Conservation (phyloP, 2,797 vertebrate genomes). For the Rallus crepitans region DNA sequence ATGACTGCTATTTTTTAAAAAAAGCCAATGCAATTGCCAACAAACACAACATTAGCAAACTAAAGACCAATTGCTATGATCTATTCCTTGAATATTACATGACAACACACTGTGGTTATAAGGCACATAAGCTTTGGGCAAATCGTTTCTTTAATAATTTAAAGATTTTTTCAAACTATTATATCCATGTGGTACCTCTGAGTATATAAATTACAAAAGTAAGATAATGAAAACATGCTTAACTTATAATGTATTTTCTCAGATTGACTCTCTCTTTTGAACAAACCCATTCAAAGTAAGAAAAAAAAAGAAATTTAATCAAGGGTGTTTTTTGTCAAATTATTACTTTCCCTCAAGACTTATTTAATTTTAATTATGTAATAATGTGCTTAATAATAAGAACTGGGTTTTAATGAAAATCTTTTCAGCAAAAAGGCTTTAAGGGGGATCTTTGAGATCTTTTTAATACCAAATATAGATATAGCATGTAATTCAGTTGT, state of each 20-base stretch:
- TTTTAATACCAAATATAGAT: constrained; percentile 61
- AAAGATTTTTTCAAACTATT: constrained; percentile 10
- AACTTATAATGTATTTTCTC: constrained; percentile 18
- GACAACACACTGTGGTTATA: neutral
- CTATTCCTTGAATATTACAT: constrained; percentile 21
- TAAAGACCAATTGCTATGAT: constrained; percentile 8
- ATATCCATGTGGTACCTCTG: neutral
- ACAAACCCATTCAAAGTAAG: neutral
- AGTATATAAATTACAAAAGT: constrained; percentile 5
- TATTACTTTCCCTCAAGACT: constrained; percentile 50
- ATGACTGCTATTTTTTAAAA: neutral
- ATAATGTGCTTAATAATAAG: constrained; percentile 59
- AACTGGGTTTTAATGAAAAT: constrained; percentile 45
- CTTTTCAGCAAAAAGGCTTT: constrained; percentile 30
- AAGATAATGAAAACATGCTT: constrained; percentile 43
- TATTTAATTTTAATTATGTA: constrained; percentile 64
- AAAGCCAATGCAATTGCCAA: neutral
- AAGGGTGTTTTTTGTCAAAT: constrained; percentile 14
- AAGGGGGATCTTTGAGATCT: constrained; percentile 25
- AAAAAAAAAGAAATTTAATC: neutral
- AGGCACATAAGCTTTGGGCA: constrained; percentile 1
- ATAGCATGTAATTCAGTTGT: constrained; percentile 13
- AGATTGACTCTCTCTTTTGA: neutral
- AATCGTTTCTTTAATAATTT: constrained; percentile 48
- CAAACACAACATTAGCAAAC: neutral